Percentiles rank a stretch among this genome's conserved stretches.
Evolutionary conservation across 2,113 vertebrate genomes (phyloP).

Genomic region (Paradoxurus hermaphroditus): DNA sequence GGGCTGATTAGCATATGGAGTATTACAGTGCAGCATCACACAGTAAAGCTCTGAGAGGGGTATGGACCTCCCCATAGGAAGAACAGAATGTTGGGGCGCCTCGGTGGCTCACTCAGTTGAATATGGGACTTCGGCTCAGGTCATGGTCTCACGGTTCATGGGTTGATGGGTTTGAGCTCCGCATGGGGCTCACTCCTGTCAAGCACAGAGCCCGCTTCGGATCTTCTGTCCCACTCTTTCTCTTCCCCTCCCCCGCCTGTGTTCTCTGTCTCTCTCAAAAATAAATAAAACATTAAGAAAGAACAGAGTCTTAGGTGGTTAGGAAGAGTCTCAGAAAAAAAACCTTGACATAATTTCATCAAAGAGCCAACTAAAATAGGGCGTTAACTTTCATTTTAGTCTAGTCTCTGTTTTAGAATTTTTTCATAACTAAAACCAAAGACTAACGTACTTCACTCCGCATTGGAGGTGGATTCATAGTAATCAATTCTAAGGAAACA

Average conservation of each 20-base stretch:
- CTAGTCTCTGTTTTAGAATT: background rate
- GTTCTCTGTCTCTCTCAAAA: no score
- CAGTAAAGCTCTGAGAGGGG: background rate
- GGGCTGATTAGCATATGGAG: background rate
- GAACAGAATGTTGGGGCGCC: background rate
- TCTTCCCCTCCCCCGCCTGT: no score
- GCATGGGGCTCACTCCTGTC: no score
- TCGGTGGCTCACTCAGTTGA: no score
- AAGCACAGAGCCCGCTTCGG: no score
- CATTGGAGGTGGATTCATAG: background rate
- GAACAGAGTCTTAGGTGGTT: background rate
- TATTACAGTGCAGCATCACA: background rate
- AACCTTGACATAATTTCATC: background rate
- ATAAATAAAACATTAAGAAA: background rate
- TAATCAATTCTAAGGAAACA: background rate
- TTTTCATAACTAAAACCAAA: background rate
- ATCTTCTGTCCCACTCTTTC: no score
- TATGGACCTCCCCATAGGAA: background rate
- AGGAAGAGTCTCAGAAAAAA: background rate
- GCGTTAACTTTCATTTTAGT: background rate
- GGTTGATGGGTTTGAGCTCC: no score
- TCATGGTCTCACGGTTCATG: no score
- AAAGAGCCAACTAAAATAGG: background rate
- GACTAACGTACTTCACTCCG: background rate
- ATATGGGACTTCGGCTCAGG: no score